Percentiles rank a stretch among this genome's conserved stretches.
Conservation (phyloP, 1,140 invertebrate species). For the Pseudomyrmex concolor region DNA sequence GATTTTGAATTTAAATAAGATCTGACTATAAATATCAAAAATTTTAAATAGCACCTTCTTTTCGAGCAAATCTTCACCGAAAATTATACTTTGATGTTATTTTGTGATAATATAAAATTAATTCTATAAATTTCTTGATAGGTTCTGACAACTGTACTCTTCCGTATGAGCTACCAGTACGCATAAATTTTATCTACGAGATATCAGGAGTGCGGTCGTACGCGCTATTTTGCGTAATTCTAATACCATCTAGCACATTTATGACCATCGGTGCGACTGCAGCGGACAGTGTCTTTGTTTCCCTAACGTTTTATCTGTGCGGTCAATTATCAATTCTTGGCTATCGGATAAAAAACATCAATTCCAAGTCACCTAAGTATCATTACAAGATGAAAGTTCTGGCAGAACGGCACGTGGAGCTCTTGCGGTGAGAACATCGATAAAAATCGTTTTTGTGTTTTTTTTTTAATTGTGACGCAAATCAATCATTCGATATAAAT, state of each 20-base stretch:
- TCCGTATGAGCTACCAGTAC: constrained; percentile 53
- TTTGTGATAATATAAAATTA: too few relatives aligned
- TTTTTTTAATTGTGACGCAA: background rate
- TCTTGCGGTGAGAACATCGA: constrained; percentile 43
- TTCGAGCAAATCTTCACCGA: too few relatives aligned
- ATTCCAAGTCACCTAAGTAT: constrained; percentile 17
- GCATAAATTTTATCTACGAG: constrained; percentile 53
- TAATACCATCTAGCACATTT: constrained; percentile 42
- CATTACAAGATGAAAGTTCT: constrained; percentile 47
- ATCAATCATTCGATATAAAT: too few relatives aligned
- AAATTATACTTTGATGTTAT: background rate
- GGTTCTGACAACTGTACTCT: constrained; percentile 61
- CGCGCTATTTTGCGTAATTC: constrained; percentile 55
- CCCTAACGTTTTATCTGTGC: constrained; percentile 59
- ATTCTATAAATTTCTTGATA: constrained; percentile 38
- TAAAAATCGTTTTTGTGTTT: background rate
- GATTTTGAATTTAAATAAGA: too few relatives aligned
- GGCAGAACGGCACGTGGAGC: constrained; percentile 54
- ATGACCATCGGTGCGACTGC: constrained; percentile 59
- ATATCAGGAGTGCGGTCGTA: constrained; percentile 42
- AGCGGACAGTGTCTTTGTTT: constrained; percentile 57
- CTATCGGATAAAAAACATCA: constrained; percentile 37
- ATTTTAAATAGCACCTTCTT: background rate
- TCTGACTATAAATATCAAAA: background rate
- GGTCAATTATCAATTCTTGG: constrained; percentile 55